These are phyloP conservation scores for Lanius collurio DNA, from an alignment of 2,113 vertebrate species.

Conservation along the genomic window DNA sequence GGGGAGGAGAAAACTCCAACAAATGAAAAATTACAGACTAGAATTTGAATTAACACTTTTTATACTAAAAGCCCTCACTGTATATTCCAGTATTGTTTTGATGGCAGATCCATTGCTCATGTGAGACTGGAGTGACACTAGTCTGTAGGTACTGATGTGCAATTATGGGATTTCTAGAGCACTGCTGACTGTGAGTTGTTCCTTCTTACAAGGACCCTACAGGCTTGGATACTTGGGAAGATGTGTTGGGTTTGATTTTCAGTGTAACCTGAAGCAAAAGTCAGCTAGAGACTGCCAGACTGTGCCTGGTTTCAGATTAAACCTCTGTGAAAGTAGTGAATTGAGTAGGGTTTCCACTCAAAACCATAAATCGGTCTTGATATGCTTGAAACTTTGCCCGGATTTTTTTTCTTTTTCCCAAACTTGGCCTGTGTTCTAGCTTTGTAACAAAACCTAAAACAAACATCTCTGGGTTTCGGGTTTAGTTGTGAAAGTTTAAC, in stretches of 20 bases:
- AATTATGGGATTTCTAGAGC: background rate
- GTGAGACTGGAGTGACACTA: background rate
- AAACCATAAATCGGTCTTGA: slow-evolving; percentile 50
- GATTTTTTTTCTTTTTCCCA: background rate
- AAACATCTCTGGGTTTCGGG: slow-evolving; percentile 51
- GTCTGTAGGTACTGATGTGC: background rate
- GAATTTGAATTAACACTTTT: background rate
- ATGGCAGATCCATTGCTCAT: background rate
- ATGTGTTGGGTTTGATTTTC: slow-evolving; percentile 2
- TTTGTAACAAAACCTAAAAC: slow-evolving; percentile 64
- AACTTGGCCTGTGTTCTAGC: slow-evolving; percentile 45
- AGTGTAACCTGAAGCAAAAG: background rate
- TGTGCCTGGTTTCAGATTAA: slow-evolving; percentile 51
- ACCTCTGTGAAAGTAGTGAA: slow-evolving; percentile 36
- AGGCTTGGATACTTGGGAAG: background rate
- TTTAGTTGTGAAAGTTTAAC: slow-evolving; percentile 60
- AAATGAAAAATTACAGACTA: background rate
- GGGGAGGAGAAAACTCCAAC: background rate
- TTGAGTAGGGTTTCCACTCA: slow-evolving; percentile 44
- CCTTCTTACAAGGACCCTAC: background rate
- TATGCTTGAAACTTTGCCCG: slow-evolving; percentile 37
- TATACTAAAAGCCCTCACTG: background rate
- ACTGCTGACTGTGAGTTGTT: background rate
- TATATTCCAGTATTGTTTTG: background rate
- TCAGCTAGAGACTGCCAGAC: slow-evolving; percentile 1